Conservation (phyloP, 2,888 invertebrate genomes). For the Drosophila prostipennis region DNA sequence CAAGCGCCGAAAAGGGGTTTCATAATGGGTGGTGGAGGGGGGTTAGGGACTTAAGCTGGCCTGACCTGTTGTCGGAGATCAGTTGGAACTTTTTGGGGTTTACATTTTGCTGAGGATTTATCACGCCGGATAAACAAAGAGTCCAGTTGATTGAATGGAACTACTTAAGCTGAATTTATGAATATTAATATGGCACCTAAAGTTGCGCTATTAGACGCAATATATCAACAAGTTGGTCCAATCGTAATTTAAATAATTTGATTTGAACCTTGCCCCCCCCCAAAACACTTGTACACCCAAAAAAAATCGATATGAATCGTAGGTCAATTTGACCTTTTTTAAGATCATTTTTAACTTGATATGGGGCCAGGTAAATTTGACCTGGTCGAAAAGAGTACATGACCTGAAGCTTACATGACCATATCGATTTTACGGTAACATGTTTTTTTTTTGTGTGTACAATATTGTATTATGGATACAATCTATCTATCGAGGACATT, state of each 20-base stretch:
- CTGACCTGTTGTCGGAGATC: conserved; percentile 3
- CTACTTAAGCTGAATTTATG: neutral
- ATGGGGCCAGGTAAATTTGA: no score
- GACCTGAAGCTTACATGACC: no score
- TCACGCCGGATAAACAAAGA: conserved; percentile 3
- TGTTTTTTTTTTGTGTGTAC: no score
- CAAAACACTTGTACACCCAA: no score
- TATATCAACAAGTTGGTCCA: neutral
- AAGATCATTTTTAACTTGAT: no score
- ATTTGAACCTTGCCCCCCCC: no score
- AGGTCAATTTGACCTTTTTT: no score
- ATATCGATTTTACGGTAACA: no score
- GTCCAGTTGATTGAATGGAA: conserved; percentile 1
- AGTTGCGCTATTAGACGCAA: neutral
- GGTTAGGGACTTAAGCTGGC: neutral
- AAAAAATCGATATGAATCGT: no score
- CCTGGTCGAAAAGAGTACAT: no score
- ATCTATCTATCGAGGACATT: neutral
- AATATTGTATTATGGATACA: neutral
- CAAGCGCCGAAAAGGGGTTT: neutral
- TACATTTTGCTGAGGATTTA: neutral
- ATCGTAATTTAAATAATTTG: neutral
- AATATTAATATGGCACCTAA: neutral
- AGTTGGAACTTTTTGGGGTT: neutral
- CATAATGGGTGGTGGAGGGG: neutral